phyloP scores from a whole-genome alignment of 2,797 vertebrate genomes.

The Menidia menidia region DNA sequence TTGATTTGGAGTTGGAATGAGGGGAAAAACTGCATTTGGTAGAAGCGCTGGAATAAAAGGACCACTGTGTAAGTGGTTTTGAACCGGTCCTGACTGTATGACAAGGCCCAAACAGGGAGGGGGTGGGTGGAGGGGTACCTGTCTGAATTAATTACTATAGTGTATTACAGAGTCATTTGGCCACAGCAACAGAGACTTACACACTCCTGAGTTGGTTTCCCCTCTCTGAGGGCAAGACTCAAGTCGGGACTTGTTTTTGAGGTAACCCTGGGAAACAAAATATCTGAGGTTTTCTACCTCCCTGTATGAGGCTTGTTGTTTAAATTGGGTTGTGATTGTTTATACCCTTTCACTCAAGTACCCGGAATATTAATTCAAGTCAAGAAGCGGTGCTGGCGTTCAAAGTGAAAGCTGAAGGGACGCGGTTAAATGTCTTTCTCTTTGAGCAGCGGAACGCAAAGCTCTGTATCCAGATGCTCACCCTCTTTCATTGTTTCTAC shows the following conservation, averaged over 20 bases:
- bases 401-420: slow-evolving; percentile 8
- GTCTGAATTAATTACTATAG: slow-evolving; percentile 70
- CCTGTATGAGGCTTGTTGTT: slow-evolving; percentile 21
- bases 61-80: slow-evolving; percentile 71
- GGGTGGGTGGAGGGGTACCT: slow-evolving; percentile 32
- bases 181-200: slow-evolving; percentile 46
- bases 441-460: background rate
- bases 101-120: slow-evolving; percentile 47
- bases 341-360: background rate
- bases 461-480: background rate
- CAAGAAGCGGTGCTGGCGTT: background rate
- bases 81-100: slow-evolving; percentile 53
- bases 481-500: background rate
- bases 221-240: slow-evolving; percentile 50
- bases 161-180: slow-evolving; percentile 50
- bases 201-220: slow-evolving; percentile 41
- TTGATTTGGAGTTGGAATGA: slow-evolving; percentile 61
- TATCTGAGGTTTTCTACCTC: slow-evolving; percentile 30
- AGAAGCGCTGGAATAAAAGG: slow-evolving; percentile 70
- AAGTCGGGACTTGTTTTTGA: slow-evolving; percentile 68
- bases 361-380: background rate
- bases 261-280: slow-evolving; percentile 46
- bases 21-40: slow-evolving; percentile 63
- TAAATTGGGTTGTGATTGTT: slow-evolving; percentile 14
- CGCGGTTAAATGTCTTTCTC: background rate